Base-by-base conservation (phyloP, 2,797 vertebrate species). In the Betta splendens region DNA sequence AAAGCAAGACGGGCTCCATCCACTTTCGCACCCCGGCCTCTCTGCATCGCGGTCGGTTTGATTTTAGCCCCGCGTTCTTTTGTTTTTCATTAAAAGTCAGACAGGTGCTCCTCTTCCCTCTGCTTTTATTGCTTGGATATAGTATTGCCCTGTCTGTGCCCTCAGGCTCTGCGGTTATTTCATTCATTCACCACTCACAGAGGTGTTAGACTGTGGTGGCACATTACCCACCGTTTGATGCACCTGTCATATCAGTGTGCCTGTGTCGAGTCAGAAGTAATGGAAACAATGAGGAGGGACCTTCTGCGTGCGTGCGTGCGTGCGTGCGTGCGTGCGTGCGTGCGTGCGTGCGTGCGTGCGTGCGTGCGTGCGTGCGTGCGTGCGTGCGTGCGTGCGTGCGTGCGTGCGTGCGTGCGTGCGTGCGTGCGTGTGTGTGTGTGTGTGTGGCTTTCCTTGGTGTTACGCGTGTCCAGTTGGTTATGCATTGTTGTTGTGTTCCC, bases 401-500 rank as follows among this genome's bases (percentile, higher is more conserved):
- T n/a, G n/a, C n/a, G n/a, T n/a, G n/a, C n/a, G n/a, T n/a, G n/a
- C n/a, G n/a, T n/a, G n/a, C n/a, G n/a, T n/a, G n/a, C n/a, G n/a
- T n/a, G n/a, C n/a, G n/a, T n/a, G n/a, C n/a, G n/a, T n/a, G 26
- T 64, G 40, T 48, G 46, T 72, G 51, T 71, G 22, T 72, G 60
- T 64, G 54, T 66, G 64, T 16, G 54, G 23, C 23, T 25, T 21
- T 9, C 16, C 31, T 39, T 43, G 39, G 55, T 51, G 52, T 64
- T 46, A 54, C 66, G 37, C 52, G 63, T 58, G 61, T 40, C 36
- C 26, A 31, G 49, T 51, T 69, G 51, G 64, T 58, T 64, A 70
- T 58, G 59, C 57, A 43, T 72, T 83, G 58, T 75, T 77, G 53
- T 36, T 68, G 64, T 74, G 66, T 58, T 59, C 40, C 62, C 78